These are phyloP conservation scores for Sesamia inferens DNA, from an alignment of 2,888 invertebrate genomes.

Conservation along the genomic window DNA sequence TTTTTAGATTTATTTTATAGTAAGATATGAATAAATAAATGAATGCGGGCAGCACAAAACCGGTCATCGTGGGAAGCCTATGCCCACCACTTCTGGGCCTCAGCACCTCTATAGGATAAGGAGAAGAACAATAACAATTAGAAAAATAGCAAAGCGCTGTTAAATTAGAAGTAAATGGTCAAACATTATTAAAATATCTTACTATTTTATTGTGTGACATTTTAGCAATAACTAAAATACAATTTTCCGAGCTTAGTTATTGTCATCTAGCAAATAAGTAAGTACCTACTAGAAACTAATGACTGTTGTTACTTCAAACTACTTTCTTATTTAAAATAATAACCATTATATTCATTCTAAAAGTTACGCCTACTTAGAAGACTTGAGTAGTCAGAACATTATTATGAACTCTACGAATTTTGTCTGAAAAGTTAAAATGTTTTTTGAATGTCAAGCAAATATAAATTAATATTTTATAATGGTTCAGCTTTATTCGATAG, in stretches of 20 bases:
- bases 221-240: background rate
- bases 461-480: slow-evolving; percentile 16
- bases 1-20: no score
- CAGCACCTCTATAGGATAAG: no score
- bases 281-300: background rate
- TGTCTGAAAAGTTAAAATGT: slow-evolving; percentile 14
- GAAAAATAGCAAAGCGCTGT: background rate
- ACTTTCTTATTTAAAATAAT: background rate
- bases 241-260: background rate
- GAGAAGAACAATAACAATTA: no score
- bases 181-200: background rate
- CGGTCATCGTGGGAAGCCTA: no score
- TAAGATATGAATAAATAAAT: no score
- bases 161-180: background rate
- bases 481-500: slow-evolving; percentile 4
- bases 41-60: no score
- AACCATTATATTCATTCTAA: background rate
- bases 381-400: background rate
- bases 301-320: background rate
- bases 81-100: no score
- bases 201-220: no score
- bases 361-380: background rate
- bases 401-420: slow-evolving; percentile 7
- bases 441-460: slow-evolving; percentile 15
- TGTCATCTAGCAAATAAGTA: no score